These are phyloP conservation scores for Xylocopa sonorina DNA, from an alignment of 1,140 invertebrate genomes.

Conservation along the genomic window DNA sequence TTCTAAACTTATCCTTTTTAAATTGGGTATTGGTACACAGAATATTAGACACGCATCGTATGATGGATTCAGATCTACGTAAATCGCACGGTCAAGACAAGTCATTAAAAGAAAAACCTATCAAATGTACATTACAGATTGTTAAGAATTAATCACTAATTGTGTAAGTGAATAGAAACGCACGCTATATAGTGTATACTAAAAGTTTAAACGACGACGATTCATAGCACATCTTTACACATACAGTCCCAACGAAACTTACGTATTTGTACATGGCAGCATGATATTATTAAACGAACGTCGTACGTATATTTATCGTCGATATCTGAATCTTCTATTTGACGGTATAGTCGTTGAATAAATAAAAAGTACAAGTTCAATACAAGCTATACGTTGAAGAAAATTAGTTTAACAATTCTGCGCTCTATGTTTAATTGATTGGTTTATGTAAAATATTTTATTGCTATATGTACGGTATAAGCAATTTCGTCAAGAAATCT, in stretches of 20 bases:
- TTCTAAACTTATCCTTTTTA: background rate
- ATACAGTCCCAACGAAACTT: slow-evolving; percentile 13
- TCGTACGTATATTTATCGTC: background rate
- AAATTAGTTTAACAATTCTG: slow-evolving; percentile 23
- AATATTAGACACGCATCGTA: background rate
- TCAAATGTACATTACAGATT: background rate
- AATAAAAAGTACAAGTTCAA: slow-evolving; percentile 24
- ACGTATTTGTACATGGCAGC: slow-evolving; percentile 41
- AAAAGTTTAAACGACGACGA: slow-evolving; percentile 3
- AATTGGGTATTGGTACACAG: background rate
- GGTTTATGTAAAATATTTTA: slow-evolving; percentile 34
- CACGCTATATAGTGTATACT: background rate
- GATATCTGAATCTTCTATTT: background rate
- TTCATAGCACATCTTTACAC: slow-evolving; percentile 23
- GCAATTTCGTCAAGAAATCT: slow-evolving; percentile 5
- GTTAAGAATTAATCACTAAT: background rate
- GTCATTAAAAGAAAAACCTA: background rate
- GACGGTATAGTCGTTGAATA: slow-evolving; percentile 2
- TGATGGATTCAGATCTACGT: background rate
- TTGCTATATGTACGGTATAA: slow-evolving; percentile 35
- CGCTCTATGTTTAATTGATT: slow-evolving; percentile 18
- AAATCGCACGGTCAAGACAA: too few relatives aligned
- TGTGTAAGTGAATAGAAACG: background rate
- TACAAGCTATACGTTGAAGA: background rate
- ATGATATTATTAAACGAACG: slow-evolving; percentile 13